phyloP scores from a whole-genome alignment of 2,113 vertebrate species.

The Oryctolagus cuniculus region DNA sequence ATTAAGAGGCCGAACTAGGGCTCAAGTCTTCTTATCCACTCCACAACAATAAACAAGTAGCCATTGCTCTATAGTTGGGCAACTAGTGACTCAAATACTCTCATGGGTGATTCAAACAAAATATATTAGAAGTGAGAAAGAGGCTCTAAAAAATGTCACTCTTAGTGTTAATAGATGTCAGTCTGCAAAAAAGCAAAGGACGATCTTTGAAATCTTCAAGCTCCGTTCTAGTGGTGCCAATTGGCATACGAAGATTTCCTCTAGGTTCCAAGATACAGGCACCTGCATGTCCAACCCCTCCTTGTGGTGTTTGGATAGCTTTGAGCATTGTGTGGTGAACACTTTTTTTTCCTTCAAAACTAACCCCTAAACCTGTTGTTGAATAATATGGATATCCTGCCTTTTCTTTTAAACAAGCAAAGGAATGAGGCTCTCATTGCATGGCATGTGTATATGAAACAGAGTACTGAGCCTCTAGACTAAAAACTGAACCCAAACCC shows the following conservation, averaged over 20 bases:
- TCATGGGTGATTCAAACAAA: neutral
- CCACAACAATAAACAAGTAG: neutral
- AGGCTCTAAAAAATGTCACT: neutral
- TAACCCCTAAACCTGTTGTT: neutral
- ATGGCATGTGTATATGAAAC: neutral
- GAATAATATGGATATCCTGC: neutral
- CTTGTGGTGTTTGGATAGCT: neutral
- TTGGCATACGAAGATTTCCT: neutral
- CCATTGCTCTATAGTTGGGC: neutral
- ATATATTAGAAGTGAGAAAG: constrained; percentile 4
- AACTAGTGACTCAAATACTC: neutral
- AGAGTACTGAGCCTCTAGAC: neutral
- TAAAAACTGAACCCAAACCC: constrained; percentile 4
- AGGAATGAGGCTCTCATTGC: neutral
- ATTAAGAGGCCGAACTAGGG: neutral
- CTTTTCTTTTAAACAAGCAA: constrained; percentile 32
- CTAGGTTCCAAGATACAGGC: neutral
- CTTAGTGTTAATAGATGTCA: neutral
- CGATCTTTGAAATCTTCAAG: constrained; percentile 14
- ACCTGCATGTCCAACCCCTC: neutral
- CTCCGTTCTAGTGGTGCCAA: neutral
- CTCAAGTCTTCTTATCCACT: neutral
- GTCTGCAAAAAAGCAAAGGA: constrained; percentile 31
- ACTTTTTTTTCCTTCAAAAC: neutral
- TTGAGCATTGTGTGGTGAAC: neutral